phyloP scores from a whole-genome alignment of 2,888 invertebrate species.

The Thymelicus lineola region DNA sequence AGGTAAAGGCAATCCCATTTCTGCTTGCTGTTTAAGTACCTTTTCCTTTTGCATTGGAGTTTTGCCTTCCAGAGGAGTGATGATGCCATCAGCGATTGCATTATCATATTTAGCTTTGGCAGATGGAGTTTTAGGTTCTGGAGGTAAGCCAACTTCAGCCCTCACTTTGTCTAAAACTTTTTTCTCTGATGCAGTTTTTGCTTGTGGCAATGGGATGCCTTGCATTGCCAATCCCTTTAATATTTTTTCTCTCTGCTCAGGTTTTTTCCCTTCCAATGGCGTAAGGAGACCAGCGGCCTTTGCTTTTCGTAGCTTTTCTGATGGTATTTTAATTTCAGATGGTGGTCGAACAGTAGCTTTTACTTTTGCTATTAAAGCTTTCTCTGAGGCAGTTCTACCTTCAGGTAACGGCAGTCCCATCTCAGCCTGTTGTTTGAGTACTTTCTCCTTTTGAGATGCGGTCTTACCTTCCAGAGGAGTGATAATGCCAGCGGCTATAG shows the following conservation, averaged over 20 bases:
- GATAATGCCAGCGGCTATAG: conserved; percentile 9
- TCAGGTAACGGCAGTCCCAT: background rate
- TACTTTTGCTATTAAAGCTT: conserved; percentile 49
- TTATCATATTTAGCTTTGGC: conserved; percentile 50
- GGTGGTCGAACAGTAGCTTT: conserved; percentile 29
- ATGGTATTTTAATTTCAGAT: conserved; percentile 33
- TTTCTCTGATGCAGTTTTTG: conserved; percentile 42
- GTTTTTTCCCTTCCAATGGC: conserved; percentile 40
- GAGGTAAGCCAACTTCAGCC: conserved; percentile 50
- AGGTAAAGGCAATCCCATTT: conserved; percentile 46
- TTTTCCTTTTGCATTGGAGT: conserved; percentile 45
- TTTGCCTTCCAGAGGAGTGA: conserved; percentile 58
- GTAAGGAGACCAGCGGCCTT: conserved; percentile 47
- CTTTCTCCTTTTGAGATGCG: too few species aligned
- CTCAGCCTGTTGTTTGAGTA: background rate
- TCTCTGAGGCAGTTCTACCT: conserved; percentile 21
- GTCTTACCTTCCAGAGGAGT: too few species aligned
- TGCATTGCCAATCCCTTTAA: conserved; percentile 37
- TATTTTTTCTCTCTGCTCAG: conserved; percentile 43
- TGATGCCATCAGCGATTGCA: conserved; percentile 55
- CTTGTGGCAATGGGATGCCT: conserved; percentile 44
- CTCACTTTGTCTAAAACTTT: conserved; percentile 44
- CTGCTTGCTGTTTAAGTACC: conserved; percentile 39
- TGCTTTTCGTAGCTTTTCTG: conserved; percentile 43
- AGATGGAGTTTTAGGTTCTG: conserved; percentile 53